These are phyloP conservation scores for Etheostoma cragini DNA, from an alignment of 2,113 vertebrate species.

Conservation along the genomic window DNA sequence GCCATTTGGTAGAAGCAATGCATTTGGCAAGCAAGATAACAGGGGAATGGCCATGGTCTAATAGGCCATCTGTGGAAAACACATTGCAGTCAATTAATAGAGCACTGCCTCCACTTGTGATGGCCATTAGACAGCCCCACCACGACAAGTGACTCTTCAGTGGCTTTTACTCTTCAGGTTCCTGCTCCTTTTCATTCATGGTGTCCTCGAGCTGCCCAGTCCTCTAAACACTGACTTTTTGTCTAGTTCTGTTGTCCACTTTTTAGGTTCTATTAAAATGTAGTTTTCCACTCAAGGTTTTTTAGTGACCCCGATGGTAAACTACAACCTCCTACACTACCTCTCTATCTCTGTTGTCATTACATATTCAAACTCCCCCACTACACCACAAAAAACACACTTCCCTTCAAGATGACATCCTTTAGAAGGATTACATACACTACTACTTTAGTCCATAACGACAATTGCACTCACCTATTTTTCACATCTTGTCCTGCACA, in stretches of 20 bases:
- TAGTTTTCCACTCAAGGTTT: slow-evolving; percentile 64
- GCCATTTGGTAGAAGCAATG: slow-evolving; percentile 72
- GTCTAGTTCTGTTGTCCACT: slow-evolving; percentile 61
- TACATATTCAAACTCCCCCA: slow-evolving; percentile 33
- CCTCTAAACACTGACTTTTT: slow-evolving; percentile 57
- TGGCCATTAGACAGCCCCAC: slow-evolving; percentile 77
- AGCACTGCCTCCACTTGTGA: slow-evolving; percentile 73
- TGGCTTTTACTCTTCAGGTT: slow-evolving; percentile 72
- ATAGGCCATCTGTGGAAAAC: slow-evolving; percentile 82
- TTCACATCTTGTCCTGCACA: slow-evolving; percentile 16
- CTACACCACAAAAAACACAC: slow-evolving; percentile 37
- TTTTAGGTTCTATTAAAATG: slow-evolving; percentile 60
- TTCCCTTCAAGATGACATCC: slow-evolving; percentile 32
- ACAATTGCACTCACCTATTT: slow-evolving; percentile 30
- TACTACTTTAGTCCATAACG: slow-evolving; percentile 36
- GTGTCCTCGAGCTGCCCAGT: slow-evolving; percentile 57
- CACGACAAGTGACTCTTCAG: slow-evolving; percentile 81
- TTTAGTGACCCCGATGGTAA: slow-evolving; percentile 77
- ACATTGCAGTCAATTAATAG: slow-evolving; percentile 81
- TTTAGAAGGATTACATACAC: slow-evolving; percentile 43
- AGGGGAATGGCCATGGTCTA: slow-evolving; percentile 77
- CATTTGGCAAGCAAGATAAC: slow-evolving; percentile 64
- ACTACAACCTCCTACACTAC: slow-evolving; percentile 59
- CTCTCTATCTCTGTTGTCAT: slow-evolving; percentile 31
- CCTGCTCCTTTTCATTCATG: slow-evolving; percentile 45